Conservation (phyloP, 2,113 vertebrate genomes). For the Myiozetetes cayanensis region DNA sequence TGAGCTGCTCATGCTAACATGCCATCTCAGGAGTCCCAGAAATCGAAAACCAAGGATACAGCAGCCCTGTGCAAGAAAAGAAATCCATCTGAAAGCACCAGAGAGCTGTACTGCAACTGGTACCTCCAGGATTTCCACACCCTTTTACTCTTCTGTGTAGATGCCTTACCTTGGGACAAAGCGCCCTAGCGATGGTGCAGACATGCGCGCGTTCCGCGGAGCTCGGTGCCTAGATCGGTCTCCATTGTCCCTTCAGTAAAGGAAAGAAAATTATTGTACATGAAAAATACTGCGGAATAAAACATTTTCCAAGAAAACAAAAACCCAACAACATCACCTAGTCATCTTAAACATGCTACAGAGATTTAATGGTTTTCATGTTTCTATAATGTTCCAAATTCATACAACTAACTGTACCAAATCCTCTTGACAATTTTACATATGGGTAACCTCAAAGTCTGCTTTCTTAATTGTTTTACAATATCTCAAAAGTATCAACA, state of each 20-base stretch:
- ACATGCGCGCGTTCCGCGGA: slow-evolving; percentile 94
- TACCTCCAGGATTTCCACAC: background rate
- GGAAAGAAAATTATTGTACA: background rate
- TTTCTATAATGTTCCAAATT: background rate
- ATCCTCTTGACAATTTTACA: background rate
- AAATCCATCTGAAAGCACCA: background rate
- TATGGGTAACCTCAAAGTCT: background rate
- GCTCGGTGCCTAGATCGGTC: slow-evolving; percentile 93
- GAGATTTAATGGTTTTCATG: background rate
- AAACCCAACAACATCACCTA: rapidly evolving
- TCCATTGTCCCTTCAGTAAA: slow-evolving; percentile 85
- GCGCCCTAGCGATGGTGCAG: slow-evolving; percentile 92
- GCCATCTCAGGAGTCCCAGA: background rate
- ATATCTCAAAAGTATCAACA: background rate
- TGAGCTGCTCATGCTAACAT: background rate
- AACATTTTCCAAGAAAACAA: background rate
- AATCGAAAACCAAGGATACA: background rate
- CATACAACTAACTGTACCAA: background rate
- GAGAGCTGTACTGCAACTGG: background rate
- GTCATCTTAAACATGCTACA: background rate
- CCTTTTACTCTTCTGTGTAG: background rate
- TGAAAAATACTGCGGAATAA: background rate
- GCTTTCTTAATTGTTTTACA: background rate
- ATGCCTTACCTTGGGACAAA: slow-evolving; percentile 90
- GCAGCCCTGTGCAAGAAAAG: background rate